Conservation (phyloP, 2,888 invertebrate species). For the Sinodicranocentrus sp. region DNA sequence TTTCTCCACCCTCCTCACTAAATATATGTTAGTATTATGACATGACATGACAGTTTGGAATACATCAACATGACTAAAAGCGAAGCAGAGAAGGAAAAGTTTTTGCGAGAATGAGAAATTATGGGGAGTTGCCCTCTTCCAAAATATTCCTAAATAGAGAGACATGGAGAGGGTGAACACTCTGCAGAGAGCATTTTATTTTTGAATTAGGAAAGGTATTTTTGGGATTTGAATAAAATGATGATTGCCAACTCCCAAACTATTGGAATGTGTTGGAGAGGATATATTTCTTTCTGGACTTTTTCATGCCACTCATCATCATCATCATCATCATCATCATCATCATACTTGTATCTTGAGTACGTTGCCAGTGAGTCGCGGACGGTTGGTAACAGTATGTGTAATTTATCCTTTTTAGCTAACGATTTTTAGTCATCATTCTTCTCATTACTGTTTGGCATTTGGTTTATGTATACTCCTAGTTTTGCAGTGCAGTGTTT, state of each 20-base stretch:
- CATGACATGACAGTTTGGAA: constrained; percentile 54
- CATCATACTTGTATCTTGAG: constrained; percentile 13
- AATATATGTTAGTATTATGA: constrained; percentile 43
- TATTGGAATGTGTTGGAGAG: too few relatives aligned
- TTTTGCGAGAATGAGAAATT: background rate
- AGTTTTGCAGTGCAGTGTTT: too few relatives aligned
- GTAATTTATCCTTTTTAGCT: constrained; percentile 40
- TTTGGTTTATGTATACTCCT: too few relatives aligned
- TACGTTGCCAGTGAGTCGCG: constrained; percentile 50
- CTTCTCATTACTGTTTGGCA: constrained; percentile 24
- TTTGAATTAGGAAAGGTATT: background rate
- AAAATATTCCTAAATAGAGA: too few relatives aligned
- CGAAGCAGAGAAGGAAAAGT: background rate
- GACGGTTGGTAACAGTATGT: constrained; percentile 14
- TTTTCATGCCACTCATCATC: constrained; percentile 16
- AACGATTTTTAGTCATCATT: constrained; percentile 22
- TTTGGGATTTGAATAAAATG: background rate
- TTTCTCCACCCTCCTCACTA: background rate
- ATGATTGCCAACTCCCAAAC: too few relatives aligned
- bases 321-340: too few relatives aligned
- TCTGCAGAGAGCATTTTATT: background rate
- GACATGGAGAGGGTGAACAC: background rate
- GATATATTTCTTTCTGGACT: too few relatives aligned
- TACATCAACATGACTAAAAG: constrained; percentile 30
- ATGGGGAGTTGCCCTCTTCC: too few relatives aligned